Evolutionary conservation across 2,888 invertebrate genomes (phyloP).

Genomic region (Gandaritis pyraliata): DNA sequence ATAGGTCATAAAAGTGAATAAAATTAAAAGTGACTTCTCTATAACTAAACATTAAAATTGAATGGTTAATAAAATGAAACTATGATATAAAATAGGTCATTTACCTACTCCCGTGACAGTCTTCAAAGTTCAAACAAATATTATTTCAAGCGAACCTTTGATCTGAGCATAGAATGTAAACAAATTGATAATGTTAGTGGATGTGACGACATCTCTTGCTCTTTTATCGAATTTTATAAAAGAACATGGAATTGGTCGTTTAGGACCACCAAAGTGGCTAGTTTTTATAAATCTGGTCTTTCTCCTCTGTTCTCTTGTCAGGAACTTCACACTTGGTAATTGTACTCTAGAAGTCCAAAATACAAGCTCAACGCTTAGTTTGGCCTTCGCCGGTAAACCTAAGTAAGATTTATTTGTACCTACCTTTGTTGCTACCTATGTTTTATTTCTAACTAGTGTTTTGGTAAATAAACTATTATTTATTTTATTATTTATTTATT

Average conservation of each 20-base stretch:
- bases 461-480: too few relatives aligned
- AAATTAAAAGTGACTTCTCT: too few relatives aligned
- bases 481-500: too few relatives aligned
- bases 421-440: too few relatives aligned
- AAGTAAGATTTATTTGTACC: too few relatives aligned
- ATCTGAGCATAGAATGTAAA: conserved; percentile 33
- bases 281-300: background rate
- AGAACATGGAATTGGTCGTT: background rate
- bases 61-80: conserved; percentile 19
- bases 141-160: conserved; percentile 37
- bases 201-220: conserved; percentile 24
- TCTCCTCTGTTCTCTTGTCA: too few relatives aligned
- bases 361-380: too few relatives aligned
- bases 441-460: too few relatives aligned
- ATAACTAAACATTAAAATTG: background rate
- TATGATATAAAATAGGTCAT: conserved; percentile 9
- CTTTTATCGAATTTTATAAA: background rate
- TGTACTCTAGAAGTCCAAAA: too few relatives aligned
- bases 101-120: conserved; percentile 22
- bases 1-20: too few relatives aligned
- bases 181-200: conserved; percentile 36
- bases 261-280: background rate
- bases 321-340: too few relatives aligned
- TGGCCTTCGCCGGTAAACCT: too few relatives aligned
- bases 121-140: conserved; percentile 35